phyloP scores from a whole-genome alignment of 2,113 vertebrate species.

The Psittacula cyanocephala region DNA sequence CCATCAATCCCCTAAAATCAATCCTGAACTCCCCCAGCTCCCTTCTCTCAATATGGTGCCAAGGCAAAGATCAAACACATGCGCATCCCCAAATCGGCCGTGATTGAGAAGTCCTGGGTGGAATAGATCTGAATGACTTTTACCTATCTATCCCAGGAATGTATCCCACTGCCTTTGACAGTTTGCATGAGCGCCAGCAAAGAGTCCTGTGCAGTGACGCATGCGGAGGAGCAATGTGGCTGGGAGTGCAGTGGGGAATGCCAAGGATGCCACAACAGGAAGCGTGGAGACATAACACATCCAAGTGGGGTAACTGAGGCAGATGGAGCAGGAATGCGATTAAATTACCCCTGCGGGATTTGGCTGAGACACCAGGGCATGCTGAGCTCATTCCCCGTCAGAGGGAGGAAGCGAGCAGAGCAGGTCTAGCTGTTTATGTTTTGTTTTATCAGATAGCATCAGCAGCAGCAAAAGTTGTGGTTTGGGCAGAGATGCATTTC shows the following conservation, averaged over 20 bases:
- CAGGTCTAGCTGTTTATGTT: not conserved
- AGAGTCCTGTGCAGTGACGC: not conserved
- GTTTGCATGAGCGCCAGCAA: rapidly evolving
- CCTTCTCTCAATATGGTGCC: not conserved
- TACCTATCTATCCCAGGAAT: not conserved
- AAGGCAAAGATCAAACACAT: rapidly evolving
- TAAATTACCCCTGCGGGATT: slow-evolving; percentile 4
- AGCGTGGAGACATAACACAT: not conserved
- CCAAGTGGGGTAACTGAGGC: slow-evolving; percentile 53
- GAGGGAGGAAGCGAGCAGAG: not conserved
- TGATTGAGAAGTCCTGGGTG: not conserved
- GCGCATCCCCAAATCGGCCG: rapidly evolving
- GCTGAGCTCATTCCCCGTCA: slow-evolving; percentile 28
- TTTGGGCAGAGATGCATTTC: not conserved
- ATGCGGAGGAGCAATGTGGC: not conserved
- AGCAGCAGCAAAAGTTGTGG: not conserved
- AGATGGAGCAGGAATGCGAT: not conserved
- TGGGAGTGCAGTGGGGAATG: not conserved
- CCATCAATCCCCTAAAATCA: not conserved
- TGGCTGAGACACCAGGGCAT: not conserved
- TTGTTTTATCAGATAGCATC: not conserved
- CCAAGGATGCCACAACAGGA: slow-evolving; percentile 45
- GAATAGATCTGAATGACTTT: not conserved
- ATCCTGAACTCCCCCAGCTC: not conserved
- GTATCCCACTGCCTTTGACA: not conserved